Percentiles rank a stretch among this genome's conserved stretches.
Evolutionary conservation across 2,113 vertebrate genomes (phyloP).

Genomic region (Falcunculus frontatus): DNA sequence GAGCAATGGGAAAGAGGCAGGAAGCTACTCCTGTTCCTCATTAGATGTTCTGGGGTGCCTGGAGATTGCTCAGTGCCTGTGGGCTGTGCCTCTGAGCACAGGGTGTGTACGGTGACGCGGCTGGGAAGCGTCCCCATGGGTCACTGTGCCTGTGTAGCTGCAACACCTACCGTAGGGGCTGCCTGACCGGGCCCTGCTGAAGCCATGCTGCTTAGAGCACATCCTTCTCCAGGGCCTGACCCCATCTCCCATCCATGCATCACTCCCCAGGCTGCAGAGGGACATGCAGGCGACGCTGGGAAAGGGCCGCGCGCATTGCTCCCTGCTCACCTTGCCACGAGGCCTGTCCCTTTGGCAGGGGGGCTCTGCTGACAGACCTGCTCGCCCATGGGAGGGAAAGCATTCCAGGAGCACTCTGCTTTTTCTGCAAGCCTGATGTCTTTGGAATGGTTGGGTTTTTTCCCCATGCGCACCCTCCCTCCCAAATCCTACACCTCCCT

Average conservation of each 20-base stretch:
- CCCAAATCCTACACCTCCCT: conserved; percentile 1
- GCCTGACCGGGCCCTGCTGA: neutral
- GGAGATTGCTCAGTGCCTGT: neutral
- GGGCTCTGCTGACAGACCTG: neutral
- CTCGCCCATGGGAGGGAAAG: neutral
- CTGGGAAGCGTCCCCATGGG: neutral
- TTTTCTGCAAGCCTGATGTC: conserved; percentile 31
- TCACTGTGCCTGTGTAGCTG: neutral
- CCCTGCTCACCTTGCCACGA: neutral
- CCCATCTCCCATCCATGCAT: neutral
- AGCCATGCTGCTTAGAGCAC: neutral
- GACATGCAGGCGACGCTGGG: neutral
- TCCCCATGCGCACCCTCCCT: neutral
- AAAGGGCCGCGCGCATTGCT: rapidly evolving
- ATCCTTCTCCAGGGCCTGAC: neutral
- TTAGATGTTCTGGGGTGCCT: neutral
- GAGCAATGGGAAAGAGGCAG: neutral
- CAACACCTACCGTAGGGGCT: neutral
- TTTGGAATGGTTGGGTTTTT: neutral
- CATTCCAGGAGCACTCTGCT: neutral
- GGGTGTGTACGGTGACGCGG: rapidly evolving
- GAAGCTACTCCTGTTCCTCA: neutral
- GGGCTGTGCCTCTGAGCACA: neutral
- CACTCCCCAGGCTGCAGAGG: neutral
- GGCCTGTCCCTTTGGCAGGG: neutral